Percentiles rank a stretch among this genome's conserved stretches.
These are phyloP conservation scores for Rhyacichthys aspro DNA, from an alignment of 2,797 vertebrate genomes.

Conservation along the genomic window DNA sequence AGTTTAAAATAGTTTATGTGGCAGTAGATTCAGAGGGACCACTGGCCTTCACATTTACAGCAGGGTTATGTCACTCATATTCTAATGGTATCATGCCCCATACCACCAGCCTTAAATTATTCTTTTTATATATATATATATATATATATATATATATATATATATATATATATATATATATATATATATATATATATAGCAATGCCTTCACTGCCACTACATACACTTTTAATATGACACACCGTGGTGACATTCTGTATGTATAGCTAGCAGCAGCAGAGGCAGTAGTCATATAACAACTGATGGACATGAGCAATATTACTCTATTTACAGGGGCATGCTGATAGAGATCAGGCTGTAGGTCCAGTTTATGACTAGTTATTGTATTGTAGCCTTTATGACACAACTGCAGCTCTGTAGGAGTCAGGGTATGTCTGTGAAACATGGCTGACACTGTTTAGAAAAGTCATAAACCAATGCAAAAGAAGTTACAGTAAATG, in stretches of 20 bases:
- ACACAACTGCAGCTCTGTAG: not conserved
- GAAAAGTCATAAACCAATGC: too few species aligned
- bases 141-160: not conserved
- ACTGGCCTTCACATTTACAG: constrained; percentile 4
- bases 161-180: not conserved
- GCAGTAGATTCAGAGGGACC: constrained; percentile 9
- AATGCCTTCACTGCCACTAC: constrained; percentile 3
- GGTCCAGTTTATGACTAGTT: constrained; percentile 7
- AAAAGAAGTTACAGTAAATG: too few species aligned
- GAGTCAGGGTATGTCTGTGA: too few species aligned
- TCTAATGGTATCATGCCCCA: constrained; percentile 1
- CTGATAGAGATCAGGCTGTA: constrained; percentile 6
- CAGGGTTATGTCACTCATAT: constrained; percentile 12
- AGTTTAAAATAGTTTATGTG: not conserved
- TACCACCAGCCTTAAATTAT: constrained; percentile 10
- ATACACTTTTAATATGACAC: constrained; percentile 11
- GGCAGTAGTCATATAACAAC: constrained; percentile 6
- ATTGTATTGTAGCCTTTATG: not conserved
- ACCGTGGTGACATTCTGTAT: constrained; percentile 11
- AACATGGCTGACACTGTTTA: too few species aligned
- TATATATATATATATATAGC: constrained; percentile 5
- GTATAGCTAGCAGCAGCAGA: constrained; percentile 4
- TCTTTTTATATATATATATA: not conserved
- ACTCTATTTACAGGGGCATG: constrained; percentile 6
- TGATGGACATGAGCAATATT: constrained; percentile 3